Percentiles rank a stretch among this genome's conserved stretches.
Conservation (phyloP, 2,113 vertebrate species). For the Nematolebias whitei region DNA sequence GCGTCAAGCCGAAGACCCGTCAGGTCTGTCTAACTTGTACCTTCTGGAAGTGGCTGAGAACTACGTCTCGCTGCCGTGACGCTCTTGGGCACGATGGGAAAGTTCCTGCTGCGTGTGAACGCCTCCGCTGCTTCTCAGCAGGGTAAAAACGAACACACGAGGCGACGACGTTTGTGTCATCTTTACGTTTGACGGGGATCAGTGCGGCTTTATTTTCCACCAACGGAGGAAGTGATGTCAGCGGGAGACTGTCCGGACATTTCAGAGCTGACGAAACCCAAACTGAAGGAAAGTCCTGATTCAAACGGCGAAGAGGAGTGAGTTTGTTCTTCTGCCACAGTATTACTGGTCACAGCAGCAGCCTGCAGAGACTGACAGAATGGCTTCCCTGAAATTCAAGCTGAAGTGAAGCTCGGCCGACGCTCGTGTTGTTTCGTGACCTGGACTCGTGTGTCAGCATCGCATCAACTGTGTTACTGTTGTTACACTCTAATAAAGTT, state of each 20-base stretch:
- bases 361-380: slow-evolving; percentile 15
- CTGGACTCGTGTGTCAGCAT: slow-evolving; percentile 23
- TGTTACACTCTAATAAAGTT: slow-evolving; percentile 57
- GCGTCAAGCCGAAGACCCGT: slow-evolving; percentile 76
- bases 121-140: slow-evolving; percentile 14
- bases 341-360: slow-evolving; percentile 13
- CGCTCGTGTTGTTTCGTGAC: slow-evolving; percentile 10
- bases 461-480: slow-evolving; percentile 14
- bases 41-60: slow-evolving; percentile 82
- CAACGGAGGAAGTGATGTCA: slow-evolving; percentile 1
- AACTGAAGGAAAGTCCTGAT: slow-evolving; percentile 1
- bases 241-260: slow-evolving; percentile 8
- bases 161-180: not conserved
- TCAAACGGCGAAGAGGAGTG: slow-evolving; percentile 16
- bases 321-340: slow-evolving; percentile 10
- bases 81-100: not conserved
- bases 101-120: not conserved
- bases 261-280: slow-evolving; percentile 29
- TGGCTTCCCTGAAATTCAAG: not conserved
- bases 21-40: slow-evolving; percentile 85
- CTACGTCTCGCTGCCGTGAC: slow-evolving; percentile 68
- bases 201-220: slow-evolving; percentile 4
- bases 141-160: slow-evolving; percentile 7
- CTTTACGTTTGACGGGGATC: not conserved
- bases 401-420: slow-evolving; percentile 7